Percentiles rank a stretch among this genome's conserved stretches.
Conservation (phyloP, 2,888 invertebrate species). For the Galerucella pusilla region DNA sequence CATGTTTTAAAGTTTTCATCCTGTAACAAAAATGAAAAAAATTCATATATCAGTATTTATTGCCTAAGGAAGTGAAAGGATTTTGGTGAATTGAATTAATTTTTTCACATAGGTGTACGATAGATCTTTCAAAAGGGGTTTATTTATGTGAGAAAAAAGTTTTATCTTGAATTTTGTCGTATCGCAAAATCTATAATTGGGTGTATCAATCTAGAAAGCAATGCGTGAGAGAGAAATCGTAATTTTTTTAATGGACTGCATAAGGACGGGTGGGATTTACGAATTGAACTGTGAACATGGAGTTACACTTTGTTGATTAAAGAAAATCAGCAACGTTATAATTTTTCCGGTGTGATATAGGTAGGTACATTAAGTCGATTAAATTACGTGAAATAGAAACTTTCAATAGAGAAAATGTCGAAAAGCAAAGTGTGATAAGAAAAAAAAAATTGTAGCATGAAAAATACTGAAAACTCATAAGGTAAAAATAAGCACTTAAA, state of each 20-base stretch:
- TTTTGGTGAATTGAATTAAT: too few species aligned
- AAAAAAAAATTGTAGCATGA: not conserved
- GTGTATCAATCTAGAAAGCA: too few species aligned
- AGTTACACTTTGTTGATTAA: not conserved
- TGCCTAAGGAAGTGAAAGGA: too few species aligned
- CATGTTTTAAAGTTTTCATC: constrained; percentile 30
- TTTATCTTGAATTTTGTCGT: too few species aligned
- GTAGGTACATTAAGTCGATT: not conserved
- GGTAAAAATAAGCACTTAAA: not conserved
- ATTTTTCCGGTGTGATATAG: not conserved
- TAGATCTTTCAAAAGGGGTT: too few species aligned
- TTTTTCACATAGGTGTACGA: too few species aligned
- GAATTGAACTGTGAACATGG: not conserved
- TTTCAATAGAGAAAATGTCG: too few species aligned
- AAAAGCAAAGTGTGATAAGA: too few species aligned
- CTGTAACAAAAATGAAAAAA: constrained; percentile 37
- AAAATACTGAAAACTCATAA: not conserved
- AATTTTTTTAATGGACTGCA: not conserved
- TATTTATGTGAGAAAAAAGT: too few species aligned
- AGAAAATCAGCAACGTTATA: not conserved
- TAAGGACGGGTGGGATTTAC: not conserved
- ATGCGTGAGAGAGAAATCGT: not conserved
- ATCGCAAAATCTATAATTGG: too few species aligned
- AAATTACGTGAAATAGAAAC: not conserved
- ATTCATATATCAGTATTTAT: too few species aligned